Evolutionary conservation across 2,113 vertebrate genomes (phyloP).

Genomic region (Chaetorhynchus papuensis): DNA sequence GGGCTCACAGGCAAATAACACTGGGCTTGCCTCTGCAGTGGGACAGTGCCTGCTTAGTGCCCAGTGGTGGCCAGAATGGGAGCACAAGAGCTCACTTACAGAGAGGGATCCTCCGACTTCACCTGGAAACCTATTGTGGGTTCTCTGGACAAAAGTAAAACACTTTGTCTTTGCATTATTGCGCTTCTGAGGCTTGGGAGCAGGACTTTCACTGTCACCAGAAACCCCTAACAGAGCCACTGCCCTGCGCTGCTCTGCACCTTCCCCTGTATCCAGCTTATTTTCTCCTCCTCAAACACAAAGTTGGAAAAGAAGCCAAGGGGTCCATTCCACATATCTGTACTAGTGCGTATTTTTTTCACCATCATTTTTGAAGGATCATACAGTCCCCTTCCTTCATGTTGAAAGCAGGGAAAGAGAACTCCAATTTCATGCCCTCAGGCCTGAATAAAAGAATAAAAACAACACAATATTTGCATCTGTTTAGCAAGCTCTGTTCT

Average conservation of each 20-base stretch:
- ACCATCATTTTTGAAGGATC: constrained; percentile 53
- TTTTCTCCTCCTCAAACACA: constrained; percentile 8
- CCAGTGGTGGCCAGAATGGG: not conserved
- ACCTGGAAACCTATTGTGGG: not conserved
- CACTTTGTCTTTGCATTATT: constrained; percentile 13
- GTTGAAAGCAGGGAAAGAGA: constrained; percentile 66
- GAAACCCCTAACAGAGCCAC: not conserved
- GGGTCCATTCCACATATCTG: not conserved
- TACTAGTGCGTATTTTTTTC: constrained; percentile 46
- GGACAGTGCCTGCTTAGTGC: not conserved
- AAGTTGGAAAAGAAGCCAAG: constrained; percentile 40
- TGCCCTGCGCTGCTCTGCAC: not conserved
- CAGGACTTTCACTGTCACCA: not conserved
- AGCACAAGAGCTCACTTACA: not conserved
- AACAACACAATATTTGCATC: constrained; percentile 78
- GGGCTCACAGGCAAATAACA: not conserved
- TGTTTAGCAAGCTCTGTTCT: constrained; percentile 69
- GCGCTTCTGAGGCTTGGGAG: not conserved
- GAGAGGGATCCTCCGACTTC: not conserved
- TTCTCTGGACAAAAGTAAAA: not conserved
- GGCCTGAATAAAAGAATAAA: constrained; percentile 74
- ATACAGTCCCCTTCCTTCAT: constrained; percentile 63
- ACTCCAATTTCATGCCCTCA: constrained; percentile 70
- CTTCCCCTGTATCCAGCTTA: not conserved
- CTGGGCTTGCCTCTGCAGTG: not conserved